Percentiles rank a stretch among this genome's conserved stretches.
phyloP scores from a whole-genome alignment of 2,888 invertebrate genomes.

The Macaria notata region DNA sequence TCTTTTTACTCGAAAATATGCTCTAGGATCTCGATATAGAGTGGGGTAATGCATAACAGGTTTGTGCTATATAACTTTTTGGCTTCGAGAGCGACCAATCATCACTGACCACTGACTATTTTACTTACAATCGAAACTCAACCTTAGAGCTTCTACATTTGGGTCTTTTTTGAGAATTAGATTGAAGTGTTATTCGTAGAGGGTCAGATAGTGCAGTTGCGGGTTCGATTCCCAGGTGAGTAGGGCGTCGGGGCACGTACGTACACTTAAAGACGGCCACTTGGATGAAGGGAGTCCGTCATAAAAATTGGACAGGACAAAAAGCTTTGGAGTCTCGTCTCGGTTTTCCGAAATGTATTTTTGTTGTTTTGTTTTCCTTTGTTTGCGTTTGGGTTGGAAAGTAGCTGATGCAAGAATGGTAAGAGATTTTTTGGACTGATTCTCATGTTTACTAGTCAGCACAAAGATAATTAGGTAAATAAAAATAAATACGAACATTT shows the following conservation, averaged over 20 bases:
- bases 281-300: constrained; percentile 79
- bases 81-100: constrained; percentile 53
- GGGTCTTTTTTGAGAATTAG: constrained; percentile 40
- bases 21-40: constrained; percentile 23
- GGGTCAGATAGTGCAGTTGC: constrained; percentile 76
- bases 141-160: constrained; percentile 31
- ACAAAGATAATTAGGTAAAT: too few relatives aligned
- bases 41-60: constrained; percentile 35
- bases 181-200: constrained; percentile 40
- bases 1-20: neutral
- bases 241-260: constrained; percentile 74
- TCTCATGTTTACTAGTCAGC: too few relatives aligned
- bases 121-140: constrained; percentile 32
- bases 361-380: constrained; percentile 19
- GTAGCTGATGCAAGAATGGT: neutral
- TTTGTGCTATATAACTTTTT: constrained; percentile 45
- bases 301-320: constrained; percentile 77
- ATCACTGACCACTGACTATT: constrained; percentile 64
- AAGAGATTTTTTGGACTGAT: too few relatives aligned
- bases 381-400: neutral
- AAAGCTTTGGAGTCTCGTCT: constrained; percentile 44
- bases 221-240: constrained; percentile 82
- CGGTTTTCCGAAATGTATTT: constrained; percentile 27
- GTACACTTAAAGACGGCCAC: constrained; percentile 77
- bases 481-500: too few relatives aligned